Conservation (phyloP, 2,797 vertebrate genomes). For the Galagoides demidoff region DNA sequence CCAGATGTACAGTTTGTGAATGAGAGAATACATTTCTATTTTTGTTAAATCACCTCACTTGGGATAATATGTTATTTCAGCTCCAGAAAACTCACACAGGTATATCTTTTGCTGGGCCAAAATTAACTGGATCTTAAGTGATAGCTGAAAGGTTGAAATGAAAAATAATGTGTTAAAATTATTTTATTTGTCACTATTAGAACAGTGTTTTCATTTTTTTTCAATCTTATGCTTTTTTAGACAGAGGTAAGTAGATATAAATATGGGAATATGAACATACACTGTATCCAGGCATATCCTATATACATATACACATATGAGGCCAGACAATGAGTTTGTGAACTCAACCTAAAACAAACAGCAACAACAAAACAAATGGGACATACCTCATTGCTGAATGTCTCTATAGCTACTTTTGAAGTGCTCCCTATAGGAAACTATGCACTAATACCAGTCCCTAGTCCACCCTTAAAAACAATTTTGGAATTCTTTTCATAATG, state of each 20-base stretch:
- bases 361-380: too few species aligned
- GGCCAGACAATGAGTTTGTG: too few species aligned
- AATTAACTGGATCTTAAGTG: neutral
- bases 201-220: neutral
- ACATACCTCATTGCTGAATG: too few species aligned
- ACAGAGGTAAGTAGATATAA: neutral
- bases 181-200: neutral
- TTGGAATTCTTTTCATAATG: too few species aligned
- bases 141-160: neutral
- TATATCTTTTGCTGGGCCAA: neutral
- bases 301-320: neutral
- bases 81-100: neutral
- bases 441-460: too few species aligned
- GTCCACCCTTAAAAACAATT: too few species aligned
- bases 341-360: too few species aligned
- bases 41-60: neutral
- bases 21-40: neutral
- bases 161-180: neutral
- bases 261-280: neutral
- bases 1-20: neutral
- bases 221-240: neutral
- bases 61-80: neutral
- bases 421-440: too few species aligned
- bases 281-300: neutral
- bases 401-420: too few species aligned